A percentile compares a stretch with the other conserved stretches of the same genome.
These are phyloP conservation scores for Drosophila antonietae DNA, from an alignment of 2,888 invertebrate genomes.

Conservation along the genomic window DNA sequence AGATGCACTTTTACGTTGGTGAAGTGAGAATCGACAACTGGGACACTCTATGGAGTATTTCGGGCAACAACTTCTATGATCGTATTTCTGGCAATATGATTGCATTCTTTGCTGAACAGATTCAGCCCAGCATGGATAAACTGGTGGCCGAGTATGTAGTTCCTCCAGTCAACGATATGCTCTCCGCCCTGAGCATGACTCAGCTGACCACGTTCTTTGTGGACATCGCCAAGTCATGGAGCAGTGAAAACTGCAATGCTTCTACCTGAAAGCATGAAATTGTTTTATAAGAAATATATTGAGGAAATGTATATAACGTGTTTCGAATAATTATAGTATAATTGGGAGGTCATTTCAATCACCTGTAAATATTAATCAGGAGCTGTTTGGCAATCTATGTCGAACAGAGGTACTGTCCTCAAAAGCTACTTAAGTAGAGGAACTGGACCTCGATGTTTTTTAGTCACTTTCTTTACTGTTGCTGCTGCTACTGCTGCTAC, in stretches of 20 bases:
- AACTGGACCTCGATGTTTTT: constrained; percentile 19
- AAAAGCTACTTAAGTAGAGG: neutral
- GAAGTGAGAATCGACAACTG: constrained; percentile 57
- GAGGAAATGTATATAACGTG: neutral
- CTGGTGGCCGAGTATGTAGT: constrained; percentile 36
- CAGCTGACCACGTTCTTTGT: constrained; percentile 40
- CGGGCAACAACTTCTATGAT: constrained; percentile 61
- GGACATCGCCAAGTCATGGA: constrained; percentile 36
- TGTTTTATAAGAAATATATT: neutral
- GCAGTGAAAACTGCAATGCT: constrained; percentile 42
- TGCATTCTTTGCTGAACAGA: constrained; percentile 48
- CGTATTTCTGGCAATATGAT: constrained; percentile 37
- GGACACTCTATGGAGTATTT: constrained; percentile 65
- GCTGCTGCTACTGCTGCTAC: constrained; percentile 35
- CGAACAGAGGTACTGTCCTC: neutral
- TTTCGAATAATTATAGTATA: neutral
- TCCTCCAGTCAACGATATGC: constrained; percentile 41
- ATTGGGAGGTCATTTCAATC: neutral
- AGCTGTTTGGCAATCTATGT: constrained; percentile 3
- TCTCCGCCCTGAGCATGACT: constrained; percentile 35
- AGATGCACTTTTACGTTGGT: constrained; percentile 62
- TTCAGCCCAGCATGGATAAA: constrained; percentile 49
- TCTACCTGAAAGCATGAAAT: constrained; percentile 9
- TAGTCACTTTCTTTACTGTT: constrained; percentile 20
- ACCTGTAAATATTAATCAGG: neutral